Percentiles rank a stretch among this genome's conserved stretches.
These are phyloP conservation scores for Dione vanillae DNA, from an alignment of 2,888 invertebrate species.

Conservation along the genomic window DNA sequence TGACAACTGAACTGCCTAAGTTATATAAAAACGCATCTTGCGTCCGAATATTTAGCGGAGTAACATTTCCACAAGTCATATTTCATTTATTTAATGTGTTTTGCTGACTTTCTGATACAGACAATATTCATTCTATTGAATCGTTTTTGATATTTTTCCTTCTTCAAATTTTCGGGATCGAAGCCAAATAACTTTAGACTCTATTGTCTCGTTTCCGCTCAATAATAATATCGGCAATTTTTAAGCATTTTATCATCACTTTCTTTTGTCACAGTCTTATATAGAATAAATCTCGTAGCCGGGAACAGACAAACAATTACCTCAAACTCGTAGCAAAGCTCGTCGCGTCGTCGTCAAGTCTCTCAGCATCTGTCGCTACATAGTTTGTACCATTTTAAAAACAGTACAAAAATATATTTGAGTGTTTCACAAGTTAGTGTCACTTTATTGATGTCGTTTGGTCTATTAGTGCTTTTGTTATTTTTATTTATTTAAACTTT, in stretches of 20 bases:
- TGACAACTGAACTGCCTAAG: no score
- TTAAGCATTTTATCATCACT: not conserved
- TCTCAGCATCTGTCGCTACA: not conserved
- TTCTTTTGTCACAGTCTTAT: conserved; percentile 9
- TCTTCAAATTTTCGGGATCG: not conserved
- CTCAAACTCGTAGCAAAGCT: not conserved
- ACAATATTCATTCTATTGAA: not conserved
- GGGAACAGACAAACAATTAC: not conserved
- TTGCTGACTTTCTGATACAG: not conserved
- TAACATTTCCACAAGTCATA: not conserved
- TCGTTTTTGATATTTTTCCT: not conserved
- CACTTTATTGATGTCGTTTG: not conserved
- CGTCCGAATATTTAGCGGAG: not conserved
- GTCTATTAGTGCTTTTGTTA: not conserved
- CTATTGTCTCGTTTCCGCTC: not conserved
- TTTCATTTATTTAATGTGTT: conserved; percentile 6
- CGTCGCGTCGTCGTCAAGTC: not conserved
- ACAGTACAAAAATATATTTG: not conserved
- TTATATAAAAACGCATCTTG: not conserved
- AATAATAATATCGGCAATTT: not conserved
- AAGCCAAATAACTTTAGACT: not conserved
- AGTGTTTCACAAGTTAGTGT: not conserved
- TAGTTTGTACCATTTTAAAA: not conserved
- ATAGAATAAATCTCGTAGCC: not conserved
- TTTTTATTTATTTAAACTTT: not conserved